A percentile compares a stretch with the other conserved stretches of the same genome.
Conservation (phyloP, 2,888 invertebrate species). For the Neoascia interrupta region DNA sequence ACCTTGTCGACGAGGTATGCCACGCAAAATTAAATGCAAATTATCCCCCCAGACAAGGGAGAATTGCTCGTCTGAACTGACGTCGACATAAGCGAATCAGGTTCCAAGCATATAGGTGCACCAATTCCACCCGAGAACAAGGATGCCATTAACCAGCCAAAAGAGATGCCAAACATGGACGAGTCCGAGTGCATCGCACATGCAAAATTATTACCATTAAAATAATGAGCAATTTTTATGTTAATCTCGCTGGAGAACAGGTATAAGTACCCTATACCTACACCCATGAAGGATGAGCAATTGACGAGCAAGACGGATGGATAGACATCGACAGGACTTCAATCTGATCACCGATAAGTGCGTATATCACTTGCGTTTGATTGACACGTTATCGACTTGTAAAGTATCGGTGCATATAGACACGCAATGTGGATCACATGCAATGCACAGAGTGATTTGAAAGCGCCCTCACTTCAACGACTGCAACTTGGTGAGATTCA, state of each 20-base stretch:
- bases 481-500: too few relatives aligned
- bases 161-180: conserved; percentile 47
- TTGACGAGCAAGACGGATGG: not conserved
- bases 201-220: conserved; percentile 68
- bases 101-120: conserved; percentile 22
- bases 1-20: conserved; percentile 66
- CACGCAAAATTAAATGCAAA: conserved; percentile 68
- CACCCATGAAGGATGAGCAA: not conserved
- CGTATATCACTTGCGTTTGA: conserved; percentile 57
- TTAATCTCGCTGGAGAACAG: conserved; percentile 38
- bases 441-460: conserved; percentile 5
- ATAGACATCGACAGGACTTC: conserved; percentile 16
- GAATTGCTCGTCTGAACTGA: conserved; percentile 45
- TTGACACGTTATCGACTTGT: conserved; percentile 67
- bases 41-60: conserved; percentile 48
- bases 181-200: conserved; percentile 57
- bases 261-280: not conserved
- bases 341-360: conserved; percentile 43
- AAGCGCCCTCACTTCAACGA: conserved; percentile 15
- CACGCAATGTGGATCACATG: conserved; percentile 53
- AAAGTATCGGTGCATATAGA: conserved; percentile 10
- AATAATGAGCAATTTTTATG: conserved; percentile 68
- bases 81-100: conserved; percentile 31
- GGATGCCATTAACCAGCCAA: conserved; percentile 47
- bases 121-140: conserved; percentile 25